These are phyloP conservation scores for Helleia helle DNA, from an alignment of 2,888 invertebrate genomes.

Conservation along the genomic window DNA sequence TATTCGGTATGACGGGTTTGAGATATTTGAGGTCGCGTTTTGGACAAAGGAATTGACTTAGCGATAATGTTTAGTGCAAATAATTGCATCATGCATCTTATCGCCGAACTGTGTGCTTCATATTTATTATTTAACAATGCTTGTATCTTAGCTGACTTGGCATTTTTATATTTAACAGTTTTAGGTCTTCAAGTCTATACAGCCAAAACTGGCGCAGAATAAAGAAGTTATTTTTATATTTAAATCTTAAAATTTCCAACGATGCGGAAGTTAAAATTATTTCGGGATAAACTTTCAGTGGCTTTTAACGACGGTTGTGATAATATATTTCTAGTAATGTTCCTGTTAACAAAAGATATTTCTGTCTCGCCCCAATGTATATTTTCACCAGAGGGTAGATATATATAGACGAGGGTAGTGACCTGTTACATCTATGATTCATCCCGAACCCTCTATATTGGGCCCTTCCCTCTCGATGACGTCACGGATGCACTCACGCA, in stretches of 20 bases:
- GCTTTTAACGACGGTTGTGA: background rate
- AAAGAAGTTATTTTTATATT: conserved; percentile 2
- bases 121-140: too few species aligned
- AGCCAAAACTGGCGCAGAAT: too few species aligned
- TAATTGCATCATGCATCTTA: too few species aligned
- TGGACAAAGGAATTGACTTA: too few species aligned
- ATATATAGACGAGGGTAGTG: conserved; percentile 57
- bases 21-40: too few species aligned
- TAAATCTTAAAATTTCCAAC: background rate
- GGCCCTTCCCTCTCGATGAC: conserved; percentile 58
- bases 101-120: too few species aligned
- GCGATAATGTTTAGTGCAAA: too few species aligned
- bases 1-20: too few species aligned
- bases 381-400: conserved; percentile 31
- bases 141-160: too few species aligned
- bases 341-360: conserved; percentile 12
- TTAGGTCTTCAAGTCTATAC: too few species aligned
- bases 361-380: conserved; percentile 15
- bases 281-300: background rate
- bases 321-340: background rate
- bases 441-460: conserved; percentile 58
- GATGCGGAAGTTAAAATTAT: conserved; percentile 5
- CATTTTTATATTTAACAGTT: too few species aligned
- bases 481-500: conserved; percentile 53
- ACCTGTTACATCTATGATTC: conserved; percentile 65